Conservation (phyloP, 2,113 vertebrate species). For the Neogale vison region DNA sequence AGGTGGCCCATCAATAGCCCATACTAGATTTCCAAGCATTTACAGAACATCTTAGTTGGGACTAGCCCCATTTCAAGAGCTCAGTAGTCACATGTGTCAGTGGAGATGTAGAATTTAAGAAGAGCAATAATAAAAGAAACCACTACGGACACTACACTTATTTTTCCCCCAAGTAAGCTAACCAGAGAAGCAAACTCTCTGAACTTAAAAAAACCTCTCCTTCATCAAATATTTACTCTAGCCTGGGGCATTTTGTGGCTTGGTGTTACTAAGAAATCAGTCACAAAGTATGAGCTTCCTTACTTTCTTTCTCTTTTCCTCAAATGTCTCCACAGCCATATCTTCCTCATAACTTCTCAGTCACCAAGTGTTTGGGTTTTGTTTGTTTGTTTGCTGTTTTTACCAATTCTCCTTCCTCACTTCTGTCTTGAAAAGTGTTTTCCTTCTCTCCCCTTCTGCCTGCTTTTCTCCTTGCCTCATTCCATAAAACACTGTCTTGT, state of each 20-base stretch:
- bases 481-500: neutral
- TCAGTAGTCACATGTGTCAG: neutral
- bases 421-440: neutral
- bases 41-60: neutral
- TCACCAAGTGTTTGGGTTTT: neutral
- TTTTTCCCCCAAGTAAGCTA: neutral
- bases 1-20: neutral
- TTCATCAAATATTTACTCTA: constrained; percentile 28
- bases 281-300: neutral
- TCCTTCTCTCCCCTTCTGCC: neutral
- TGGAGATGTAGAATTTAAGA: neutral
- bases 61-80: neutral
- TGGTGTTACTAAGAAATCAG: neutral
- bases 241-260: neutral
- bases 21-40: neutral
- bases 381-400: neutral
- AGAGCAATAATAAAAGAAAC: neutral
- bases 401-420: neutral
- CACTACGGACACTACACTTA: neutral
- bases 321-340: neutral
- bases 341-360: neutral
- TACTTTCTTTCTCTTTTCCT: neutral
- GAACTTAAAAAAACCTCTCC: neutral
- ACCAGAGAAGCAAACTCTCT: neutral
- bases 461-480: neutral